These are phyloP conservation scores for Acronicta leporina DNA, from an alignment of 2,888 invertebrate genomes.

Conservation along the genomic window DNA sequence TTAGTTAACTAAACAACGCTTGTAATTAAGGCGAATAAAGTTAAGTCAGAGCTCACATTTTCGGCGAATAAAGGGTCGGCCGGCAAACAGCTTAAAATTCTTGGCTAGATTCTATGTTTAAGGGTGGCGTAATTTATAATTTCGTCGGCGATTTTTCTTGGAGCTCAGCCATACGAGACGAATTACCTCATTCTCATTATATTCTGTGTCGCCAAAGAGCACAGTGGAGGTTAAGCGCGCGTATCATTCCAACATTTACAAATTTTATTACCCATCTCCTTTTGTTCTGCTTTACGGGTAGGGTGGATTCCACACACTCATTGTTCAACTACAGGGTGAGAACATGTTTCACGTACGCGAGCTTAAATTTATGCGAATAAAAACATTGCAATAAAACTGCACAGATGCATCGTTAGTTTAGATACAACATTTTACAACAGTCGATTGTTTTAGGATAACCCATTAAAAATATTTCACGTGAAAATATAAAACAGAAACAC, in stretches of 20 bases:
- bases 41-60: slow-evolving; percentile 51
- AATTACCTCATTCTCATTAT: slow-evolving; percentile 78
- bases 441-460: slow-evolving; percentile 46
- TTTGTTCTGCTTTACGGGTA: slow-evolving; percentile 74
- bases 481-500: slow-evolving; percentile 44
- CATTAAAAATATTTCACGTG: slow-evolving; percentile 45
- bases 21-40: slow-evolving; percentile 53
- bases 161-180: slow-evolving; percentile 68
- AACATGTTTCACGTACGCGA: slow-evolving; percentile 28
- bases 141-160: slow-evolving; percentile 59
- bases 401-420: slow-evolving; percentile 45
- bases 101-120: slow-evolving; percentile 40
- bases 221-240: slow-evolving; percentile 82
- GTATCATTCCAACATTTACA: slow-evolving; percentile 85
- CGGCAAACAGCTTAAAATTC: slow-evolving; percentile 39
- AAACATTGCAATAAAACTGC: slow-evolving; percentile 29
- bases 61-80: slow-evolving; percentile 36
- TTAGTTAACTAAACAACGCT: slow-evolving; percentile 50
- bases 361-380: slow-evolving; percentile 19
- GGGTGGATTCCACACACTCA: slow-evolving; percentile 55
- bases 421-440: slow-evolving; percentile 51
- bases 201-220: slow-evolving; percentile 71
- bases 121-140: slow-evolving; percentile 47
- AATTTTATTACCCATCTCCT: slow-evolving; percentile 85
- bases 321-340: slow-evolving; percentile 55